These are phyloP conservation scores for Bedellia somnulentella DNA, from an alignment of 2,888 invertebrate genomes.

Conservation along the genomic window DNA sequence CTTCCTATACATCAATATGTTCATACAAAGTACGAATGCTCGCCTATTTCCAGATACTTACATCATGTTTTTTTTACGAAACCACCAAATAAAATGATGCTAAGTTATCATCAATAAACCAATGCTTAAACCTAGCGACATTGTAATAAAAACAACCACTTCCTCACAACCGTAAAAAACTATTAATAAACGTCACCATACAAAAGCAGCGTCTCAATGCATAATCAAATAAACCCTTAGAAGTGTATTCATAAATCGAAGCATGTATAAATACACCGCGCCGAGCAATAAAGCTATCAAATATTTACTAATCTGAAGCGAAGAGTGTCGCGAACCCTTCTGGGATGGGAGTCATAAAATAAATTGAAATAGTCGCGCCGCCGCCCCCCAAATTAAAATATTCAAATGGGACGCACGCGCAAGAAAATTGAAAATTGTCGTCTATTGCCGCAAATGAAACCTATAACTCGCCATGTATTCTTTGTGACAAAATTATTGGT, in stretches of 20 bases:
- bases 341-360: conserved; percentile 56
- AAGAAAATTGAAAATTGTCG: conserved; percentile 64
- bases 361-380: conserved; percentile 61
- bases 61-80: too few species aligned
- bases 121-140: too few species aligned
- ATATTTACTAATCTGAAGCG: conserved; percentile 60
- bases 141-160: too few species aligned
- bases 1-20: too few species aligned
- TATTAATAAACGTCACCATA: too few species aligned
- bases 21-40: too few species aligned
- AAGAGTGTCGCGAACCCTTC: conserved; percentile 53
- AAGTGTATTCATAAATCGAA: conserved; percentile 33
- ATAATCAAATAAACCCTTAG: conserved; percentile 15
- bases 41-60: too few species aligned
- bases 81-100: too few species aligned
- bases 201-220: too few species aligned
- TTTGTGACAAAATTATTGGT: conserved; percentile 16
- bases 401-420: conserved; percentile 63
- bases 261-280: conserved; percentile 50
- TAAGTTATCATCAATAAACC: too few species aligned
- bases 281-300: conserved; percentile 58
- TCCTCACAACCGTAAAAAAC: too few species aligned
- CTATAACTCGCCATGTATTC: conserved; percentile 55
- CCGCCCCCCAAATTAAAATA: conserved; percentile 63
- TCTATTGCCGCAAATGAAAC: conserved; percentile 63